These are phyloP conservation scores for Leuctra nigra DNA, from an alignment of 2,888 invertebrate genomes.

Conservation along the genomic window DNA sequence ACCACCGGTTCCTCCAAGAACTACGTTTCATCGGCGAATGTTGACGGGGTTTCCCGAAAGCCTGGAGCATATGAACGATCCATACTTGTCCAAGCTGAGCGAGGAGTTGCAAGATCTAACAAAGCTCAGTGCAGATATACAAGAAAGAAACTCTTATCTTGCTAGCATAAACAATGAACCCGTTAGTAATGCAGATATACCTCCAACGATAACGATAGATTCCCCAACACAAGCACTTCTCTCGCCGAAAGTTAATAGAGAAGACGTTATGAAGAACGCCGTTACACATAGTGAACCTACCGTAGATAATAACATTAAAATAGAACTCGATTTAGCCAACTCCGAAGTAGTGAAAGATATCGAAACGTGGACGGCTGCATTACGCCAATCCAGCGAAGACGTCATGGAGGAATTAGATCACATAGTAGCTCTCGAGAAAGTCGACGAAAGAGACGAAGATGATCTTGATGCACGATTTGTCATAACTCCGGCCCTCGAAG, in stretches of 20 bases:
- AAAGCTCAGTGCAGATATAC: conserved; percentile 51
- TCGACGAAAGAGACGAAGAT: conserved; percentile 12
- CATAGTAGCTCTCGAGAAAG: conserved; percentile 14
- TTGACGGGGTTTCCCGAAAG: conserved; percentile 34
- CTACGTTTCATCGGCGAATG: conserved; percentile 39
- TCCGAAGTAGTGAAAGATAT: conserved; percentile 13
- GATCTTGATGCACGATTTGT: neutral
- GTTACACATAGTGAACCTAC: neutral
- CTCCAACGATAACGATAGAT: conserved; percentile 33
- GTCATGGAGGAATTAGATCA: conserved; percentile 23
- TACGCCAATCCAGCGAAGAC: conserved; percentile 25
- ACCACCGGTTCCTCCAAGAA: conserved; percentile 28
- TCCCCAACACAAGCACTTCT: conserved; percentile 35
- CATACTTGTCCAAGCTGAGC: conserved; percentile 52
- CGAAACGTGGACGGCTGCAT: conserved; percentile 14
- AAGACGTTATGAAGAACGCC: neutral
- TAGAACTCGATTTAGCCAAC: conserved; percentile 12
- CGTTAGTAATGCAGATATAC: neutral
- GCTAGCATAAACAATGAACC: conserved; percentile 42
- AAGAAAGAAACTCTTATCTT: conserved; percentile 52
- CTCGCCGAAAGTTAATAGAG: conserved; percentile 18
- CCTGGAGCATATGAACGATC: conserved; percentile 48
- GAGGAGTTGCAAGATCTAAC: conserved; percentile 52
- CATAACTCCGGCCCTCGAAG: conserved; percentile 1
- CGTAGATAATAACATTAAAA: conserved; percentile 8